Percentiles rank a stretch among this genome's conserved stretches.
These are phyloP conservation scores for Xylophagus ater DNA, from an alignment of 2,888 invertebrate species.

Conservation along the genomic window DNA sequence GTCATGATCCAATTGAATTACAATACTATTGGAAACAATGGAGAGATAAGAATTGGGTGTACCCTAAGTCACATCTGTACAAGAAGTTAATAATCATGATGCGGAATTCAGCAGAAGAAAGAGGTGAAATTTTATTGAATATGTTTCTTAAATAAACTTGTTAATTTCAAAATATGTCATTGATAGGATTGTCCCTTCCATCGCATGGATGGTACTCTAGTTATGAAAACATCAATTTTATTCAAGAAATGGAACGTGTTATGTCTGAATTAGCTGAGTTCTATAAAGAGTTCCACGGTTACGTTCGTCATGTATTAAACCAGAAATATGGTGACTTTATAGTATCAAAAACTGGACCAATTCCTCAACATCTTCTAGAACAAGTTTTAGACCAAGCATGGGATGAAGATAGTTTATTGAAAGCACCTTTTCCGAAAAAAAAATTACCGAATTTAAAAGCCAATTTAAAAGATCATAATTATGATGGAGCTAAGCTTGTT, in stretches of 20 bases:
- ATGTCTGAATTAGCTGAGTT: conserved; percentile 56
- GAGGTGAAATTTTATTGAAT: no score
- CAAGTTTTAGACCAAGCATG: conserved; percentile 72
- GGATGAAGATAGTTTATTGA: conserved; percentile 39
- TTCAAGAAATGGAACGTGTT: conserved; percentile 32
- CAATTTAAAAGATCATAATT: conserved; percentile 52
- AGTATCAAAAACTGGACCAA: conserved; percentile 51
- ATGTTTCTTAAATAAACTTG: no score
- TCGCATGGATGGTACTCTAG: no score
- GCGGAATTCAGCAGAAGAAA: no score
- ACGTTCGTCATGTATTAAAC: conserved; percentile 55
- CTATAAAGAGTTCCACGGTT: conserved; percentile 69
- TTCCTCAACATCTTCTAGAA: conserved; percentile 64
- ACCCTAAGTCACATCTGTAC: no score
- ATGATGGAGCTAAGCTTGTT: conserved; percentile 52
- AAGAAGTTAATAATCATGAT: no score
- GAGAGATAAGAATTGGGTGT: no score
- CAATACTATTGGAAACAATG: no score
- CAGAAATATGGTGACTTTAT: conserved; percentile 55
- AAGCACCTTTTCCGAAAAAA: conserved; percentile 55
- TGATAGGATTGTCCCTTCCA: no score
- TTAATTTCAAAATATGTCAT: no score
- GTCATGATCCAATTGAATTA: no score
- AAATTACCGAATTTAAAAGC: conserved; percentile 55
- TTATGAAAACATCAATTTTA: conserved; percentile 27